Percentiles rank a stretch among this genome's conserved stretches.
Evolutionary conservation across 92 coral and sea anemone genomes (phyloP).

Genomic region (Epizoanthus scotinus): DNA sequence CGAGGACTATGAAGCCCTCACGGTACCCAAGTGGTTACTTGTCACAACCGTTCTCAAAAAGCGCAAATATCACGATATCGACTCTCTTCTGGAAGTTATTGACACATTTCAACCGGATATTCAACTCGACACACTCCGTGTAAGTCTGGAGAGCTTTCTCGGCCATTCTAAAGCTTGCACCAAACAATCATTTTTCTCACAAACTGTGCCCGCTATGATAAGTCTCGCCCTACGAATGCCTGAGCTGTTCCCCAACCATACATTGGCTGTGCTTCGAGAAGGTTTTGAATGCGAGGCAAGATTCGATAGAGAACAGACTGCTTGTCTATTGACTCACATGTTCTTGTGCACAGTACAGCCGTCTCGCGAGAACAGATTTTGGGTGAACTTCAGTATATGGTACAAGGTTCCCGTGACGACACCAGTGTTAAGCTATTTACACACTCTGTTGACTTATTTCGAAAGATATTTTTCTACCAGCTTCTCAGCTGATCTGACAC

Average conservation of each 20-base stretch:
- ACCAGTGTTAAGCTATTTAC: conserved; percentile 11
- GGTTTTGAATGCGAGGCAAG: not conserved
- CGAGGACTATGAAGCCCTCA: conserved; percentile 29
- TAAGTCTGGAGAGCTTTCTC: conserved; percentile 1
- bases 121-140: not conserved
- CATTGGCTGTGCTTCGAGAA: not conserved
- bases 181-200: conserved; percentile 9
- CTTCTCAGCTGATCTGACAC: not conserved
- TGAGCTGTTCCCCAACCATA: conserved; percentile 16
- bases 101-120: conserved; percentile 26
- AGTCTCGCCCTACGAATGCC: conserved; percentile 22
- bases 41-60: conserved; percentile 10
- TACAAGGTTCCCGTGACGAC: conserved; percentile 16
- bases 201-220: conserved; percentile 25
- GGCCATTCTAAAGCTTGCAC: not conserved
- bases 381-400: conserved; percentile 44
- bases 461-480: not conserved
- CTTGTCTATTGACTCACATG: conserved; percentile 31
- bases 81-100: conserved; percentile 19
- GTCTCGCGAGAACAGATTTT: conserved; percentile 9
- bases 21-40: conserved; percentile 28
- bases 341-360: conserved; percentile 32
- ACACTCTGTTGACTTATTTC: conserved; percentile 22
- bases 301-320: conserved; percentile 20
- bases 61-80: conserved; percentile 16